These are phyloP conservation scores for Lepetodrilus schrolli DNA, from an alignment of 2,888 invertebrate species.

Conservation along the genomic window DNA sequence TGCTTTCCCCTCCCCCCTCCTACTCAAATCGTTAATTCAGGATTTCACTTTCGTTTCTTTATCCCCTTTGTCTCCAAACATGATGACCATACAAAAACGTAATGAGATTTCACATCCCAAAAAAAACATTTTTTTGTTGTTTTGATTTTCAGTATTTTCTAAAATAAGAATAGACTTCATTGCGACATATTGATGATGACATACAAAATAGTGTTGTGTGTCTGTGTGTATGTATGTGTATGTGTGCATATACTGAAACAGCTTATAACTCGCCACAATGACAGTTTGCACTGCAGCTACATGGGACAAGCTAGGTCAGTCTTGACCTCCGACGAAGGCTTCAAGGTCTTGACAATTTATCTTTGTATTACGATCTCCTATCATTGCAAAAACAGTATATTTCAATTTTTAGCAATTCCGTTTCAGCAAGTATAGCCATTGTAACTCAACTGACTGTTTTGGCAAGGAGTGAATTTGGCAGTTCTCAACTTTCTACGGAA, in stretches of 20 bases:
- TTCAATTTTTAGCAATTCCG: no score
- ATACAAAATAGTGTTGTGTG: background rate
- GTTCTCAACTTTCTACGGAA: background rate
- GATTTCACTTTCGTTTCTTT: background rate
- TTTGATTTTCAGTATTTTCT: background rate
- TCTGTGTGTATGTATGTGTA: background rate
- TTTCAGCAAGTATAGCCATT: background rate
- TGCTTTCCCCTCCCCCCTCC: no score
- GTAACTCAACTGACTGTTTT: background rate
- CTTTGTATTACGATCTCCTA: background rate
- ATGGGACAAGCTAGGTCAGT: no score
- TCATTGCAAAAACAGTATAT: background rate
- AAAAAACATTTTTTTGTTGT: background rate
- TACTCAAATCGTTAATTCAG: no score
- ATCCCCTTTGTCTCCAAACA: background rate
- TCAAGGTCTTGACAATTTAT: background rate
- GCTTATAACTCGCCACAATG: background rate
- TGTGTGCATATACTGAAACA: background rate
- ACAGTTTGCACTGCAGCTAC: no score
- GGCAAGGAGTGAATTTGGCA: background rate
- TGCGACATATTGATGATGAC: background rate
- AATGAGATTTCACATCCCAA: slow-evolving; percentile 17
- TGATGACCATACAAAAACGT: background rate
- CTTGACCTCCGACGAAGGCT: background rate
- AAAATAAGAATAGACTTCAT: slow-evolving; percentile 11